Base-by-base conservation (phyloP, 2,113 vertebrate genomes). In the Apus apus region DNA sequence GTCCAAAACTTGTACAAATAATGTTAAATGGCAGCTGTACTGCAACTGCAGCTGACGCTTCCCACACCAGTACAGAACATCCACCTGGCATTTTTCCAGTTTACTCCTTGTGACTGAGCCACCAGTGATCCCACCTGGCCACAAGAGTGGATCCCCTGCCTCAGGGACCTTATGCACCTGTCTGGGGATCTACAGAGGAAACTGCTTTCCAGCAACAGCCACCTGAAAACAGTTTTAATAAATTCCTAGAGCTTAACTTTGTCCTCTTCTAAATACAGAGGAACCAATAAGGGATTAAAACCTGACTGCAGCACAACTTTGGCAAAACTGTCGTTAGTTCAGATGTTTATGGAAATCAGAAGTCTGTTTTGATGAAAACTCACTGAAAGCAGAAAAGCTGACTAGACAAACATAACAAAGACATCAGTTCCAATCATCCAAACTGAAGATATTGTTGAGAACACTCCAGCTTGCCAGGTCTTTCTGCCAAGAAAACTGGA, bases 281-380 rank as follows among this genome's bases (percentile, higher is more conserved):
- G 6, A 56, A 26, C 5, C 54, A 6, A 34, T 29, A n/a, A 32
- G 16, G 20, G 53, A 13, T 2, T n/a, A 9, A 54, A 75, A 26
- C 20, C 8, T 22, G 13, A 8, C 7, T 43, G 16, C 4, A 48
- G 40, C 51, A 30, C 45, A 74, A 56, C 8, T 26, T 27, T 1
- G 3, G 32, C 50, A 53, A 58, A 40, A 30, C 2, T 1, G 0
- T 13, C 3, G 1, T 6, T 4, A 56, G 32, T 29, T 45, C 62
- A 32, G 12, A 9, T 13, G 11, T 6, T 48, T 32, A 29, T 5
- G 18, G 72, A 74, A 71, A 53, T 15, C 5, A 29, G 18, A 64
- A 34, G 13, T 18, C 43, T 62, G 23, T 10, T 62, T 34, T 57
- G 54, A 61, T 14, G 10, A 87, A 73, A 58, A 43, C 21, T 27